These are phyloP conservation scores for Malacoctenus gilli DNA, from an alignment of 2,797 vertebrate species.

Conservation along the genomic window DNA sequence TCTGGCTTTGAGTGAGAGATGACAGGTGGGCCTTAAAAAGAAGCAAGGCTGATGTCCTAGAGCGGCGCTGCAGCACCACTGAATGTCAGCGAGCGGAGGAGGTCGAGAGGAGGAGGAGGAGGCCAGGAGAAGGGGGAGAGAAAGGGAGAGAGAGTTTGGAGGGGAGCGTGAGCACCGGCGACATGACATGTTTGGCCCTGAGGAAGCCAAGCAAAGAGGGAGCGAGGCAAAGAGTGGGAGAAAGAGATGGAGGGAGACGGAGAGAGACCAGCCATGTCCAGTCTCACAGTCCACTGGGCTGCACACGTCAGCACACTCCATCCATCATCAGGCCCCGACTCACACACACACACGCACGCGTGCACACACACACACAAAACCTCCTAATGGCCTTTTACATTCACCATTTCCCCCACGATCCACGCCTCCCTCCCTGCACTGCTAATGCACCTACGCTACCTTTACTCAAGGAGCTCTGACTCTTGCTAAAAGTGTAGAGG, in stretches of 20 bases:
- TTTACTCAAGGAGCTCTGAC: slow-evolving; percentile 43
- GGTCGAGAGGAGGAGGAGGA: slow-evolving; percentile 20
- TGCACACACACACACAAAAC: slow-evolving; percentile 46
- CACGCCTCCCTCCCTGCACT: slow-evolving; percentile 54
- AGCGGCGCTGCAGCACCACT: slow-evolving; percentile 55
- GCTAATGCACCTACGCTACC: slow-evolving; percentile 63
- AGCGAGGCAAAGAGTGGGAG: slow-evolving; percentile 57
- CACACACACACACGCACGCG: background rate
- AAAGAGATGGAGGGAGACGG: slow-evolving; percentile 64
- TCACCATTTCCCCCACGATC: slow-evolving; percentile 74
- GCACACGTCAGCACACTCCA: slow-evolving; percentile 79
- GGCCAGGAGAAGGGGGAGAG: slow-evolving; percentile 12
- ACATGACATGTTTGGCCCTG: slow-evolving; percentile 74
- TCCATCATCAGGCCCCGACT: slow-evolving; percentile 73
- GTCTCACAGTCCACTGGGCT: slow-evolving; percentile 80
- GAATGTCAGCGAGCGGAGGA: slow-evolving; percentile 54
- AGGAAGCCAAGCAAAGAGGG: slow-evolving; percentile 72
- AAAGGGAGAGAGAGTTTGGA: slow-evolving; percentile 25
- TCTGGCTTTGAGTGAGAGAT: slow-evolving; percentile 34
- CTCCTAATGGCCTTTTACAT: slow-evolving; percentile 78
- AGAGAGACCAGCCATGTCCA: slow-evolving; percentile 80
- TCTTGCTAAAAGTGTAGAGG: slow-evolving; percentile 1
- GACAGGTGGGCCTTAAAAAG: slow-evolving; percentile 53
- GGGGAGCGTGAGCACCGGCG: slow-evolving; percentile 45
- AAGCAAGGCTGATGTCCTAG: slow-evolving; percentile 53